These are phyloP conservation scores for Papilio machaon DNA, from an alignment of 1,140 invertebrate genomes.

Conservation along the genomic window DNA sequence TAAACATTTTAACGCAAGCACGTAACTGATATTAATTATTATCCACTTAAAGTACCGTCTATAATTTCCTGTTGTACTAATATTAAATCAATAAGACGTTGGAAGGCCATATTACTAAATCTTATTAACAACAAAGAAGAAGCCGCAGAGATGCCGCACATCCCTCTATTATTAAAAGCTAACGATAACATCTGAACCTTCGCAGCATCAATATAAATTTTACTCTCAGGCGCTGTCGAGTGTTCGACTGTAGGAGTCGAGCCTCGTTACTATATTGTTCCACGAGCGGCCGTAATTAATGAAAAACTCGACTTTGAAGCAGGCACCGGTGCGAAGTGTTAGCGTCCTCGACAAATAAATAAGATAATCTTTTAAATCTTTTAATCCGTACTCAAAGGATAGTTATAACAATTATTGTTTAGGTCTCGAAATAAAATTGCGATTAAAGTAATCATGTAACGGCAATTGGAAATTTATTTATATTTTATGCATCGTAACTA, in stretches of 20 bases:
- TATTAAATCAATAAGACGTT: conserved; percentile 25
- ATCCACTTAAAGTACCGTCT: conserved; percentile 1
- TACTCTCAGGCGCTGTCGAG: conserved; percentile 54
- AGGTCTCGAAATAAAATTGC: not conserved
- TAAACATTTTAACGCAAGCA: not conserved
- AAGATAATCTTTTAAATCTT: not conserved
- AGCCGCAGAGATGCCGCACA: conserved; percentile 41
- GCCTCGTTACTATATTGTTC: conserved; percentile 56
- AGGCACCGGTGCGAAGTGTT: not conserved
- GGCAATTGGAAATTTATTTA: no score
- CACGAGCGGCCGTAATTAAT: conserved; percentile 59
- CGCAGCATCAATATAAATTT: conserved; percentile 71
- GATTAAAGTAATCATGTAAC: not conserved
- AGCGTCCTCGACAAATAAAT: not conserved
- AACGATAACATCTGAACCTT: conserved; percentile 63
- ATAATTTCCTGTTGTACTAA: conserved; percentile 29
- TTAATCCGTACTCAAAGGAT: not conserved
- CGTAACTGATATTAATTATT: conserved; percentile 10
- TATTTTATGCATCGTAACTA: no score
- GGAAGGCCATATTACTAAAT: conserved; percentile 43
- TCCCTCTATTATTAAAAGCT: conserved; percentile 67
- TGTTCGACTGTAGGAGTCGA: conserved; percentile 50
- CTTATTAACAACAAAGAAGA: conserved; percentile 50
- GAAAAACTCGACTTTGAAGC: conserved; percentile 48
- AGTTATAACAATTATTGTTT: not conserved